Evolutionary conservation across 2,888 invertebrate species (phyloP), one percentile per base, ranked within the genome.

Genomic region (Arrhopalites spinosus): DNA sequence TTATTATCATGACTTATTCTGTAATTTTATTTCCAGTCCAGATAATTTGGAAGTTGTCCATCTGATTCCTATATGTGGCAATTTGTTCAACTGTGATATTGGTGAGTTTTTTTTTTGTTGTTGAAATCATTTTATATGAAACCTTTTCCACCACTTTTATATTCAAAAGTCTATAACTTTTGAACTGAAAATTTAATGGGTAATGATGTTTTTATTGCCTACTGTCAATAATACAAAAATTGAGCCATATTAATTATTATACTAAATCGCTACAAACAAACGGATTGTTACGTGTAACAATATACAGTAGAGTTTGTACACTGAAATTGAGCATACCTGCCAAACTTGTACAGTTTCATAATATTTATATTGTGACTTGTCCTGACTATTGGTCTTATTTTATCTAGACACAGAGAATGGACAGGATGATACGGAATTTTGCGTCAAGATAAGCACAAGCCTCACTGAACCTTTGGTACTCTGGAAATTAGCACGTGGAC

Each of bases 61-160:
- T 85, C 91, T 92, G 71, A 89, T 94, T 83, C 92, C 94, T 30
- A 89, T 95, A 75, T 92, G 94, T 86, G 89, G 90, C 83, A 89
- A 90, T 83, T 94, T 74, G 5, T 81, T 95, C 85, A 90, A 91
- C 85, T 92, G 93, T 87, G 90, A 91, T 84, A 90, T 91, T 84
- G 90, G 91, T 87, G 88, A 20, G 43, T 36, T 20, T 13, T 13
- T 36, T 61, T 20, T 7, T 63, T 63, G 63, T 29, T 17, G 1
- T 63, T 11, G 23, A 15, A 2, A 29, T 17, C 11, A 23, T 23
- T 23, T 30, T n/a, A n/a, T n/a, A n/a, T n/a, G n/a, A n/a, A n/a
- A n/a, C n/a, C n/a, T n/a, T n/a, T n/a, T n/a, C n/a, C n/a, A n/a
- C n/a, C n/a, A n/a, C n/a, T n/a, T n/a, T n/a, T n/a, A n/a, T n/a